A percentile compares a stretch with the other conserved stretches of the same genome.
Evolutionary conservation across 2,888 invertebrate species (phyloP).

Genomic region (Dorcus parallelipipedus): DNA sequence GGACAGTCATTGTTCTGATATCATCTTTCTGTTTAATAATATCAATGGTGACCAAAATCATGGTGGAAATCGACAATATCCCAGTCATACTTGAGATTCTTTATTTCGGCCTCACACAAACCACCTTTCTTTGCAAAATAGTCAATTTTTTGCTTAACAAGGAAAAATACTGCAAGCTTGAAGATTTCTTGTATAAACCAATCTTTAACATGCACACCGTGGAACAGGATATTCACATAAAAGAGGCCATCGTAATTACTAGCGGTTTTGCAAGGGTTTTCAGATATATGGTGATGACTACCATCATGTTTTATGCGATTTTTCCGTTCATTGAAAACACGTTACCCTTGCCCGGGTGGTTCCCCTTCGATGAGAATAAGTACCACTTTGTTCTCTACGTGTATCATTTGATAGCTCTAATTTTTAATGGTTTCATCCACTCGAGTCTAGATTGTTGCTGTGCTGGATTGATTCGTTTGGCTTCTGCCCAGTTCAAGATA

Average conservation of each 20-base stretch:
- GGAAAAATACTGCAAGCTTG: slow-evolving; percentile 13
- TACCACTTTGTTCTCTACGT: slow-evolving; percentile 21
- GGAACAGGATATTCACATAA: slow-evolving; percentile 18
- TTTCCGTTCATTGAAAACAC: slow-evolving; percentile 24
- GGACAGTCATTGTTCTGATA: slow-evolving; percentile 2
- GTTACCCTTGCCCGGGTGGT: slow-evolving; percentile 27
- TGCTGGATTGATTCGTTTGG: slow-evolving; percentile 23
- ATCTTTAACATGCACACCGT: slow-evolving; percentile 19
- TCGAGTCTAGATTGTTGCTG: slow-evolving; percentile 26
- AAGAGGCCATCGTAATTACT: slow-evolving; percentile 15
- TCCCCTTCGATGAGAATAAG: slow-evolving; percentile 20
- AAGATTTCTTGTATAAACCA: slow-evolving; percentile 10
- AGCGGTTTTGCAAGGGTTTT: slow-evolving; percentile 21
- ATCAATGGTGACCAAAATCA: slow-evolving; percentile 13
- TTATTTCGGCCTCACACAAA: slow-evolving; percentile 24
- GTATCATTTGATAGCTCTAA: slow-evolving; percentile 24
- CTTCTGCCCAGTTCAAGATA: slow-evolving; percentile 26
- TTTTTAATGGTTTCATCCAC: slow-evolving; percentile 26
- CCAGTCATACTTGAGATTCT: slow-evolving; percentile 20
- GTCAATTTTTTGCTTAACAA: slow-evolving; percentile 16
- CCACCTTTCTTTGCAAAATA: slow-evolving; percentile 24
- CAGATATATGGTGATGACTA: slow-evolving; percentile 19
- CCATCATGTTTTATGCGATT: slow-evolving; percentile 23
- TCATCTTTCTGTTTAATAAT: slow-evolving; percentile 13
- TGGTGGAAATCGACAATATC: slow-evolving; percentile 14